phyloP scores from a whole-genome alignment of 2,797 vertebrate genomes.

The Prunella strophiata region DNA sequence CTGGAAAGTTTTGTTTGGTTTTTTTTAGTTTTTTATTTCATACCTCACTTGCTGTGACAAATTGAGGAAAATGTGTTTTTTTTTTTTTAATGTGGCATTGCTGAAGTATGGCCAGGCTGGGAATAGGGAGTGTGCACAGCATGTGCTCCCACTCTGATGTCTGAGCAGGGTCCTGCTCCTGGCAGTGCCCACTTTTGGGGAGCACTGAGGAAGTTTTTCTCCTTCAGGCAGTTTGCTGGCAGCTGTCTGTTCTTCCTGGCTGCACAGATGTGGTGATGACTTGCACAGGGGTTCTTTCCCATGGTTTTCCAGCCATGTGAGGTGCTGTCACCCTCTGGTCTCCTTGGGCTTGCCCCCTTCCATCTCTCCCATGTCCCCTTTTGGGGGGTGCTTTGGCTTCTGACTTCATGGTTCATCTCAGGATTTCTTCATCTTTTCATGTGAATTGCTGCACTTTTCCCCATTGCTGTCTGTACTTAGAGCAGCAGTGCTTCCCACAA shows the following conservation, averaged over 20 bases:
- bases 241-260: background rate
- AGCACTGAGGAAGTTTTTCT: background rate
- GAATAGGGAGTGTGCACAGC: background rate
- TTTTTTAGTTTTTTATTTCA: background rate
- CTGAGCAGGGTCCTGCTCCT: background rate
- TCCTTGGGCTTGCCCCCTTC: background rate
- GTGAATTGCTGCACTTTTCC: background rate
- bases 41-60: conserved; percentile 21
- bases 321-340: background rate
- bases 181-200: background rate
- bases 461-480: background rate
- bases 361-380: fast-evolving
- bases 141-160: fast-evolving
- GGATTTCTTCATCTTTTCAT: background rate
- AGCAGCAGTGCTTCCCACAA: background rate
- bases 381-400: background rate
- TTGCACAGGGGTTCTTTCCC: background rate
- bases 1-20: background rate
- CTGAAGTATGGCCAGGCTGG: background rate
- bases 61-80: conserved; percentile 7
- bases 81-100: background rate
- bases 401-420: background rate
- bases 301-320: fast-evolving
- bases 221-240: background rate
- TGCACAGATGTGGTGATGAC: background rate